phyloP scores from a whole-genome alignment of 2,888 invertebrate genomes.

The Achlya flavicornis region DNA sequence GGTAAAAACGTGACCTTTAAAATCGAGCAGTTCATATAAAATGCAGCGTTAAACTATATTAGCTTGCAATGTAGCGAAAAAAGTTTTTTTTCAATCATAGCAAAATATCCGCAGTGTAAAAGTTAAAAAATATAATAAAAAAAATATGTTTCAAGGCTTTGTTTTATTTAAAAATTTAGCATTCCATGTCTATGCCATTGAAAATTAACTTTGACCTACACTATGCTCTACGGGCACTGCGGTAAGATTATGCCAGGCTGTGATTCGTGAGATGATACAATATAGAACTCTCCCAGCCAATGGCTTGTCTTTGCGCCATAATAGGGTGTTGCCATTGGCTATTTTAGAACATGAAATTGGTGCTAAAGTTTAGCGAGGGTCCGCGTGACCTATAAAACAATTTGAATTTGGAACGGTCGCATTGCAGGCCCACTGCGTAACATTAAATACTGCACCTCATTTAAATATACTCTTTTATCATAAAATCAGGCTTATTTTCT shows the following conservation, averaged over 20 bases:
- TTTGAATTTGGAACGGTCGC: conserved; percentile 15
- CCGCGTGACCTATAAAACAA: background rate
- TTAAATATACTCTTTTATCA: background rate
- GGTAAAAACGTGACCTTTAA: no score
- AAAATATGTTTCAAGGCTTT: no score
- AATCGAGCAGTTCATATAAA: no score
- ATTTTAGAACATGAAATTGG: background rate
- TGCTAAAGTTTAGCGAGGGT: background rate
- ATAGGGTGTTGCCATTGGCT: background rate
- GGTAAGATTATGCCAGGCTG: background rate
- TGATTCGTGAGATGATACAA: conserved; percentile 8
- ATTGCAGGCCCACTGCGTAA: conserved; percentile 15
- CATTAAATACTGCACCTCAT: background rate
- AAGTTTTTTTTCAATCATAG: no score
- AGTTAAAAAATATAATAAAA: no score
- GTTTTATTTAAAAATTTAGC: background rate
- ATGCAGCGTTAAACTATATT: no score
- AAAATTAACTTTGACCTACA: background rate
- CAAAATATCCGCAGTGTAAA: no score
- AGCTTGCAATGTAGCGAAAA: no score
- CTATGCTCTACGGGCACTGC: background rate
- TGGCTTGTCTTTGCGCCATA: background rate
- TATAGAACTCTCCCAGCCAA: background rate
- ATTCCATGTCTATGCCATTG: background rate
- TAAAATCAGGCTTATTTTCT: background rate